A percentile compares a stretch with the other conserved stretches of the same genome.
These are phyloP conservation scores for Bombus haemorrhoidalis DNA, from an alignment of 1,140 invertebrate genomes.

Conservation along the genomic window DNA sequence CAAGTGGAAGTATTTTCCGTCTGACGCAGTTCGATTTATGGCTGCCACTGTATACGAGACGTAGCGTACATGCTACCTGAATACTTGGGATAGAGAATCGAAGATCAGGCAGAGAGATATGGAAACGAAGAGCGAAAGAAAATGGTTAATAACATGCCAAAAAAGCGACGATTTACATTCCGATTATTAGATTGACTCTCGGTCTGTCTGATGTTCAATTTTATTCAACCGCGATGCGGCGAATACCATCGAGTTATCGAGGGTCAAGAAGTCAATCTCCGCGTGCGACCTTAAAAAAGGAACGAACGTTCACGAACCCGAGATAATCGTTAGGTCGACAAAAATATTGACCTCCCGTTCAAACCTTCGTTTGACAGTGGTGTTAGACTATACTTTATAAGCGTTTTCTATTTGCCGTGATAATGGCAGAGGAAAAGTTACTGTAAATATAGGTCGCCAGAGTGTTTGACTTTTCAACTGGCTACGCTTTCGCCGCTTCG, in stretches of 20 bases:
- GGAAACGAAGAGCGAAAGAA: background rate
- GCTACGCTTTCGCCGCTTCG: background rate
- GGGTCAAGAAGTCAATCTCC: constrained; percentile 7
- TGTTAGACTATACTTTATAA: background rate
- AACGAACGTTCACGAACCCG: background rate
- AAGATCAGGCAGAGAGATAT: background rate
- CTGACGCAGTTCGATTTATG: background rate
- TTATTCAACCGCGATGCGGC: constrained; percentile 14
- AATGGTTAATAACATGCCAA: constrained; percentile 33
- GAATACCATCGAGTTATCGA: background rate
- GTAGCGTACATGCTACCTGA: background rate
- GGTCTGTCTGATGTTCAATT: constrained; percentile 1
- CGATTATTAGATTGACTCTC: constrained; percentile 59
- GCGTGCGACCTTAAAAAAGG: background rate
- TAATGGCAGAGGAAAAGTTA: background rate
- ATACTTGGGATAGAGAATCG: background rate
- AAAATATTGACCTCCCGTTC: background rate
- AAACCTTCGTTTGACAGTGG: background rate
- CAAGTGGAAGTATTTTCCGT: background rate
- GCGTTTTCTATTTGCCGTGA: background rate
- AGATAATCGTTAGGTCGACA: background rate
- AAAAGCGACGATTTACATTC: constrained; percentile 43
- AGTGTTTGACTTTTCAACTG: constrained; percentile 13
- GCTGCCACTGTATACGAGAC: background rate
- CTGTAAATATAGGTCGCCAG: background rate